These are phyloP conservation scores for Campoletis sonorensis DNA, from an alignment of 1,140 invertebrate genomes.

Conservation along the genomic window DNA sequence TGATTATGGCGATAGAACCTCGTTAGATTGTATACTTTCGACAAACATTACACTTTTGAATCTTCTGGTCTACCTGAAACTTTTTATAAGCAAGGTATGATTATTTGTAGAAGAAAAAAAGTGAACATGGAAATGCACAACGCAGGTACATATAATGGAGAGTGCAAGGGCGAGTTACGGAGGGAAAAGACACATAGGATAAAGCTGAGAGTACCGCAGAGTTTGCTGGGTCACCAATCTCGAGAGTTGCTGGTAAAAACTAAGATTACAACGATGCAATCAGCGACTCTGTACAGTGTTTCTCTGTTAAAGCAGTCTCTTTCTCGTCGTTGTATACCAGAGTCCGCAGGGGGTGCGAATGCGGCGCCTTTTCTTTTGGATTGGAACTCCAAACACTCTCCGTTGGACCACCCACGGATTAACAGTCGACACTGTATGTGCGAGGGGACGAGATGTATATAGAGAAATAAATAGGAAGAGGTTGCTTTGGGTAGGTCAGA, in stretches of 20 bases:
- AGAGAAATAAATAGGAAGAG: neutral
- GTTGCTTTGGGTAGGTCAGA: neutral
- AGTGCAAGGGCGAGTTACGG: neutral
- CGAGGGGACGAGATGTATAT: neutral
- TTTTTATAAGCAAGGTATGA: neutral
- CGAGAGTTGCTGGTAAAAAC: constrained; percentile 52
- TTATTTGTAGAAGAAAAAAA: neutral
- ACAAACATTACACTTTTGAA: neutral
- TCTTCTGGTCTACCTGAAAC: neutral
- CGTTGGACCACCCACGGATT: constrained; percentile 44
- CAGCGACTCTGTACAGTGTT: constrained; percentile 32
- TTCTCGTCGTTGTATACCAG: neutral
- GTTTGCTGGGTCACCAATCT: constrained; percentile 32
- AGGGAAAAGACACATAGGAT: neutral
- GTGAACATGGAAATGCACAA: neutral
- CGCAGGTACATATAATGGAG: neutral
- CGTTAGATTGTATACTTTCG: too few species aligned
- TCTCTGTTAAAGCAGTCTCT: neutral
- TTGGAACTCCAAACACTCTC: constrained; percentile 44
- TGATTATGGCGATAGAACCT: too few species aligned
- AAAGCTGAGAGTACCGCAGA: neutral
- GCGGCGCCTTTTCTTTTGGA: constrained; percentile 46
- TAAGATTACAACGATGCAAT: constrained; percentile 59
- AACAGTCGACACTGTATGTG: constrained; percentile 40
- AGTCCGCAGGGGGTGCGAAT: neutral